These are phyloP conservation scores for Huso huso DNA, from an alignment of 2,797 vertebrate genomes.

Conservation along the genomic window DNA sequence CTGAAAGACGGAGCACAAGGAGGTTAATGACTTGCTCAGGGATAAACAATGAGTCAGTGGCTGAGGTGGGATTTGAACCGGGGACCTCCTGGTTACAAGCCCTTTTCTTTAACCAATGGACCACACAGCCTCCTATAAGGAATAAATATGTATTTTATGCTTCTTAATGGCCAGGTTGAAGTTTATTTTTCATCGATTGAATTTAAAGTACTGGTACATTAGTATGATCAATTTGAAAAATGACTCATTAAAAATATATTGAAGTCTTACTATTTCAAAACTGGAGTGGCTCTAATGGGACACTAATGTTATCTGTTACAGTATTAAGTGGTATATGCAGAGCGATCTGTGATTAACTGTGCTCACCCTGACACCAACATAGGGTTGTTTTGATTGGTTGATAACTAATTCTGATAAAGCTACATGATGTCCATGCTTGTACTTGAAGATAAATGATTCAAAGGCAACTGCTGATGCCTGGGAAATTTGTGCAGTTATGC, in stretches of 20 bases:
- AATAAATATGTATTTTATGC: too few species aligned
- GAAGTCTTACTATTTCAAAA: not conserved
- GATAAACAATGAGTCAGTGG: too few species aligned
- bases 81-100: too few species aligned
- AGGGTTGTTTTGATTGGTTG: conserved; percentile 2
- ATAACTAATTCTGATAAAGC: conserved; percentile 14
- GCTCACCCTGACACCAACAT: not conserved
- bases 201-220: not conserved
- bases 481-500: not conserved
- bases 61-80: too few species aligned
- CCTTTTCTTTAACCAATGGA: too few species aligned
- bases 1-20: too few species aligned
- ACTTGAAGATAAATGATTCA: conserved; percentile 1
- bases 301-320: conserved; percentile 7
- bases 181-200: not conserved
- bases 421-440: not conserved
- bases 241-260: not conserved
- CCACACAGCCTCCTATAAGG: too few species aligned
- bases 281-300: not conserved
- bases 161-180: not conserved
- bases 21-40: too few species aligned
- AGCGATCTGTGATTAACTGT: conserved; percentile 2
- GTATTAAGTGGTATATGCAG: not conserved
- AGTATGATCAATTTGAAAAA: not conserved
- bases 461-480: conserved; percentile 1